Percentiles rank a stretch among this genome's conserved stretches.
phyloP scores from a whole-genome alignment of 2,113 vertebrate species.

The Capreolus pygargus region DNA sequence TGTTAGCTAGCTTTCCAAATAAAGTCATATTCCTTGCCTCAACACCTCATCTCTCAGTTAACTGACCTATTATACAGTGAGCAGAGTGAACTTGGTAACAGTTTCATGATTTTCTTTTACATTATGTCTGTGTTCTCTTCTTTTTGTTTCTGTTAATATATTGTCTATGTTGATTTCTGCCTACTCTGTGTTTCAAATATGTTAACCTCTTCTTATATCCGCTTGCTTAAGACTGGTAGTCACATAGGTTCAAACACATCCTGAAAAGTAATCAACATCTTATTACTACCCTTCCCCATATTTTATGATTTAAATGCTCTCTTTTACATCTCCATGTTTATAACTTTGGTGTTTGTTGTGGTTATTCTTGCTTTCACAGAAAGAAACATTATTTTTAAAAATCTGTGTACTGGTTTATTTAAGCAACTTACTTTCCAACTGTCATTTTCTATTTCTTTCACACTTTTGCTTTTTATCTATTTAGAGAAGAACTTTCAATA shows the following conservation, averaged over 20 bases:
- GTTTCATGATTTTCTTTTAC: neutral
- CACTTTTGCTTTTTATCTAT: neutral
- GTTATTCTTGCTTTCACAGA: neutral
- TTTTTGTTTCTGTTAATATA: neutral
- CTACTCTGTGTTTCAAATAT: neutral
- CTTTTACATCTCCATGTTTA: neutral
- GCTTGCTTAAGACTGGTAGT: neutral
- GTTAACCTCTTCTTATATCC: neutral
- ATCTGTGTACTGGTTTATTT: neutral
- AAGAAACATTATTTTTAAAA: neutral
- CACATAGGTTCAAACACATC: neutral
- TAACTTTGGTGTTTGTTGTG: neutral
- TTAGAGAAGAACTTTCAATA: neutral
- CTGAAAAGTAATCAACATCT: neutral
- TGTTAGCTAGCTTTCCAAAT: neutral
- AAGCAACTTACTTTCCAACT: neutral
- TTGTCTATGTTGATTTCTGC: neutral
- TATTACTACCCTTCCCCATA: neutral
- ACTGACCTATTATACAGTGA: neutral
- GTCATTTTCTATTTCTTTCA: neutral
- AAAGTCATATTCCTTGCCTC: neutral
- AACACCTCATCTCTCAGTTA: neutral
- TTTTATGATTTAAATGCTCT: neutral
- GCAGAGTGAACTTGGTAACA: neutral
- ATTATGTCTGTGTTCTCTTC: neutral